A percentile compares a stretch with the other conserved stretches of the same genome.
Conservation (phyloP, 2,888 invertebrate genomes). For the Agrotis ipsilon region DNA sequence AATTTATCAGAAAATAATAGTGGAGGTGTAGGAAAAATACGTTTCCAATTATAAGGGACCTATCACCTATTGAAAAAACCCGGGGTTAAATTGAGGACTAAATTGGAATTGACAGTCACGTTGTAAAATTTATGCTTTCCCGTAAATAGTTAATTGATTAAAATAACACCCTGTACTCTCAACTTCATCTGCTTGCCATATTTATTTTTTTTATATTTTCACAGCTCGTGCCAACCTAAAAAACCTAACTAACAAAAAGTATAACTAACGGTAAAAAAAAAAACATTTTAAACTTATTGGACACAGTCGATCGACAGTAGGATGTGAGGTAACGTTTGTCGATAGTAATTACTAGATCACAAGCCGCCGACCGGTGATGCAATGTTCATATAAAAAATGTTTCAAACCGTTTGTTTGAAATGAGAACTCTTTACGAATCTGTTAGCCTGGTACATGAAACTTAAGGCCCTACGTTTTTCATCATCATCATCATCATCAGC, state of each 20-base stretch:
- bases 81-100: too few species aligned
- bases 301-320: slow-evolving; percentile 28
- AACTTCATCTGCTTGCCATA: neutral
- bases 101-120: too few species aligned
- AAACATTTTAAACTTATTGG: slow-evolving; percentile 1
- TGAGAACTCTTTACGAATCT: slow-evolving; percentile 14
- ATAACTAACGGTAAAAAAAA: slow-evolving; percentile 6
- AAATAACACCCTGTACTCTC: neutral
- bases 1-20: too few species aligned
- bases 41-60: too few species aligned
- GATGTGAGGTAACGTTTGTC: slow-evolving; percentile 49
- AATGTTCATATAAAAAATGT: slow-evolving; percentile 40
- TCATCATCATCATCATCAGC: too few species aligned
- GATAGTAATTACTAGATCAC: slow-evolving; percentile 56
- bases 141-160: neutral
- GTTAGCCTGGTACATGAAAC: slow-evolving; percentile 11
- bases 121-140: too few species aligned
- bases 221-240: neutral
- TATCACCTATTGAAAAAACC: too few species aligned
- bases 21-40: too few species aligned
- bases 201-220: neutral
- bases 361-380: slow-evolving; percentile 44
- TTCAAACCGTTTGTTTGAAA: slow-evolving; percentile 23
- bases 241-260: neutral
- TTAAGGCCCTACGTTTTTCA: too few species aligned